Conservation (phyloP, 2,113 vertebrate species). For the Myrmecophaga tridactyla region DNA sequence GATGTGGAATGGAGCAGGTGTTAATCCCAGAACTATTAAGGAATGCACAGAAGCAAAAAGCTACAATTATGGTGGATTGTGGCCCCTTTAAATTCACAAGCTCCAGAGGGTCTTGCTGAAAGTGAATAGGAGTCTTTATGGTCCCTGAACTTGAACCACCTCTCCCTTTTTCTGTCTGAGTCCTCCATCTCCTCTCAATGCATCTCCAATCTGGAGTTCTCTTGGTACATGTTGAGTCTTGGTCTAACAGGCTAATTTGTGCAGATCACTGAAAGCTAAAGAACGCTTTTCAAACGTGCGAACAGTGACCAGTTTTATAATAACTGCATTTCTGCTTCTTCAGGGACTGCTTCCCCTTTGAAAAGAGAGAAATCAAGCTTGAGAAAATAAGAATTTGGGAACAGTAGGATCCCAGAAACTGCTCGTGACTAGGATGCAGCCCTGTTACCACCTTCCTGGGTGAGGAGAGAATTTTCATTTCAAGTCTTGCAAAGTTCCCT, state of each 20-base stretch:
- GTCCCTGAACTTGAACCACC: too few species aligned
- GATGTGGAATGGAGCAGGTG: not conserved
- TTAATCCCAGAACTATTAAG: not conserved
- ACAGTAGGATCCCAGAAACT: not conserved
- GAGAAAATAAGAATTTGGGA: not conserved
- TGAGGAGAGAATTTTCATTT: not conserved
- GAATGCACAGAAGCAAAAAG: not conserved
- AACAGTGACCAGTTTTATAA: not conserved
- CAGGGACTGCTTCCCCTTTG: not conserved
- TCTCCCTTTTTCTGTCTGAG: not conserved
- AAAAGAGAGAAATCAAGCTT: not conserved
- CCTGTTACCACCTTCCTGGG: not conserved
- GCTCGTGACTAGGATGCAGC: not conserved
- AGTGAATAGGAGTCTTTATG: too few species aligned
- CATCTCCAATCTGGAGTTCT: not conserved
- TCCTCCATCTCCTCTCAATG: not conserved
- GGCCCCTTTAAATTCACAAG: too few species aligned
- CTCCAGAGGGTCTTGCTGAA: too few species aligned
- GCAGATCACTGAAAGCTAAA: not conserved
- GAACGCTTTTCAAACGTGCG: not conserved
- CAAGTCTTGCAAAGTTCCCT: not conserved
- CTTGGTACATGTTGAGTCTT: not conserved
- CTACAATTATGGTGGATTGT: too few species aligned
- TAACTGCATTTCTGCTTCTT: not conserved
- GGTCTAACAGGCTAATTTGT: not conserved